Evolutionary conservation across 2,113 vertebrate species (phyloP).

Genomic region (Naja naja): DNA sequence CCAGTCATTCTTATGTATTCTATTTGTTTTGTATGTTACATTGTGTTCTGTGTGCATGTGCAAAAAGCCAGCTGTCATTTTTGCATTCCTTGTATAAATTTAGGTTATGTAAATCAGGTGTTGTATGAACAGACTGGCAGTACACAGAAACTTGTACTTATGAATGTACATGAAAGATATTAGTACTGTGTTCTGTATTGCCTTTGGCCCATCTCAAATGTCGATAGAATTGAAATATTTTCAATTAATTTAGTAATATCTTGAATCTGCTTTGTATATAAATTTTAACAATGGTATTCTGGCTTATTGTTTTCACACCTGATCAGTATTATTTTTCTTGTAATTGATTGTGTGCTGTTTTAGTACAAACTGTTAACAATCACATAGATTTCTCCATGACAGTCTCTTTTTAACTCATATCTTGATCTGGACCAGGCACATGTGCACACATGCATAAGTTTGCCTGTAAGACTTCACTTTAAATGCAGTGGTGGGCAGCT

Average conservation of each 20-base stretch:
- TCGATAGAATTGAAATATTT: not conserved
- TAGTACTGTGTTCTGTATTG: not conserved
- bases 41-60: not conserved
- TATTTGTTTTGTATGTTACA: not conserved
- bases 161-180: not conserved
- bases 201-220: not conserved
- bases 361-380: not conserved
- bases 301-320: not conserved
- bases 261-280: not conserved
- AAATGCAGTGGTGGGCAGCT: not conserved
- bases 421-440: not conserved
- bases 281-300: not conserved
- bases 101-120: not conserved
- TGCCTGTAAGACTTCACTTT: not conserved
- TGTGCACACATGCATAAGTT: not conserved
- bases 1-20: not conserved
- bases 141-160: not conserved
- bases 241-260: not conserved
- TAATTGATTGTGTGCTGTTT: not conserved
- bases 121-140: not conserved
- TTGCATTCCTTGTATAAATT: not conserved
- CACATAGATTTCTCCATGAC: not conserved
- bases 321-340: not conserved
- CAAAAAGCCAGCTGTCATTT: not conserved
- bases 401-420: not conserved